Percentiles rank a stretch among this genome's conserved stretches.
Evolutionary conservation across 2,113 vertebrate genomes (phyloP).

Genomic region (Clarias magur): DNA sequence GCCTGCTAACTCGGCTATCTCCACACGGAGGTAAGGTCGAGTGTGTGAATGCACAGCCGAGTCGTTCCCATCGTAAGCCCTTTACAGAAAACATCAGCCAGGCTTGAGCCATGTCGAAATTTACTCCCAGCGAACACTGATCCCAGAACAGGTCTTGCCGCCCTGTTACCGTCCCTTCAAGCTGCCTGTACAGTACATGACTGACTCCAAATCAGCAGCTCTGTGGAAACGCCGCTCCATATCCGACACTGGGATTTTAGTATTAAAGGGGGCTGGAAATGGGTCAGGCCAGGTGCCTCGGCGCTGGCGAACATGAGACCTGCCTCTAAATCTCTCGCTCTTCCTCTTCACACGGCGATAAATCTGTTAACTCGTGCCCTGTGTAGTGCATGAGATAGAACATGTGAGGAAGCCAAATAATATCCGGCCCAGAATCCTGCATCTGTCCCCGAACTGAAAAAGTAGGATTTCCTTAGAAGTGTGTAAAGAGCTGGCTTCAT

Average conservation of each 20-base stretch:
- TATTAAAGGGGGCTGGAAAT: background rate
- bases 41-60: background rate
- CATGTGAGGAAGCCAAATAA: constrained; percentile 12
- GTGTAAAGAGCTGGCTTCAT: constrained; percentile 30
- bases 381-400: background rate
- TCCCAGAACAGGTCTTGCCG: background rate
- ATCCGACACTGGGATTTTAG: background rate
- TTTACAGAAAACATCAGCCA: constrained; percentile 4
- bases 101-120: constrained; percentile 18
- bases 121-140: background rate
- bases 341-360: constrained; percentile 3
- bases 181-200: background rate
- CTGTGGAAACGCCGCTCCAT: background rate
- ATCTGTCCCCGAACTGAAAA: constrained; percentile 31
- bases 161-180: background rate
- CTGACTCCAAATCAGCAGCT: constrained; percentile 16
- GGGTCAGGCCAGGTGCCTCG: constrained; percentile 20
- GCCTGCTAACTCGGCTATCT: constrained; percentile 6
- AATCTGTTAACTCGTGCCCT: constrained; percentile 18
- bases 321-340: background rate
- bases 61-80: constrained; percentile 18
- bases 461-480: constrained; percentile 33
- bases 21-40: background rate
- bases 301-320: background rate
- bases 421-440: constrained; percentile 12